These are phyloP conservation scores for Elephantulus edwardii DNA, from an alignment of 2,113 vertebrate genomes.

Conservation along the genomic window DNA sequence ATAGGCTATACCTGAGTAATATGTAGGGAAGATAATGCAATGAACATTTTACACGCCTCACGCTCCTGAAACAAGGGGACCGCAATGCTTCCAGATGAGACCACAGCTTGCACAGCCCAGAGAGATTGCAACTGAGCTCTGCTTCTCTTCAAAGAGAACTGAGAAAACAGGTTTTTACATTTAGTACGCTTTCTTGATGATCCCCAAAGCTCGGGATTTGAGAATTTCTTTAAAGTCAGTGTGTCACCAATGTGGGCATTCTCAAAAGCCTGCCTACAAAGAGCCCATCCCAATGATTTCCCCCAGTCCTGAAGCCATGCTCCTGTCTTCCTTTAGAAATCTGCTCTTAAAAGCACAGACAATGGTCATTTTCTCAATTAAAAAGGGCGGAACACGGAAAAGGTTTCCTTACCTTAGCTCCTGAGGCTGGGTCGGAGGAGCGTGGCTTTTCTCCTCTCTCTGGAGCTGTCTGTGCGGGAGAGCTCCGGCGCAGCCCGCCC, in stretches of 20 bases:
- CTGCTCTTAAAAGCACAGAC: not conserved
- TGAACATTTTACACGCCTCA: not conserved
- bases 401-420: slow-evolving; percentile 57
- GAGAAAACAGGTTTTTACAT: not conserved
- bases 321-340: not conserved
- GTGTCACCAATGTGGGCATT: slow-evolving; percentile 17
- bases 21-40: not conserved
- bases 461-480: slow-evolving; percentile 7
- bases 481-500: not conserved
- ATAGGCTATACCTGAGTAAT: not conserved
- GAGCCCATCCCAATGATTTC: not conserved
- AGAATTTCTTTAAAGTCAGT: not conserved
- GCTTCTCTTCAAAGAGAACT: slow-evolving; percentile 16
- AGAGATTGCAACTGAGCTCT: not conserved
- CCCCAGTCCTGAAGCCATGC: not conserved
- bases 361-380: not conserved
- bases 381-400: not conserved
- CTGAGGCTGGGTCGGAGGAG: slow-evolving; percentile 31
- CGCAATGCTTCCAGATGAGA: not conserved
- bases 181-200: not conserved
- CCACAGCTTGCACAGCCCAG: slow-evolving; percentile 12
- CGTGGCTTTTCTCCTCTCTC: slow-evolving; percentile 1
- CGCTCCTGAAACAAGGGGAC: slow-evolving; percentile 18
- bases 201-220: not conserved
- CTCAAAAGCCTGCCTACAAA: slow-evolving; percentile 24